Base-by-base conservation (phyloP, 1,140 invertebrate species). In the Lanistes nyassanus region DNA sequence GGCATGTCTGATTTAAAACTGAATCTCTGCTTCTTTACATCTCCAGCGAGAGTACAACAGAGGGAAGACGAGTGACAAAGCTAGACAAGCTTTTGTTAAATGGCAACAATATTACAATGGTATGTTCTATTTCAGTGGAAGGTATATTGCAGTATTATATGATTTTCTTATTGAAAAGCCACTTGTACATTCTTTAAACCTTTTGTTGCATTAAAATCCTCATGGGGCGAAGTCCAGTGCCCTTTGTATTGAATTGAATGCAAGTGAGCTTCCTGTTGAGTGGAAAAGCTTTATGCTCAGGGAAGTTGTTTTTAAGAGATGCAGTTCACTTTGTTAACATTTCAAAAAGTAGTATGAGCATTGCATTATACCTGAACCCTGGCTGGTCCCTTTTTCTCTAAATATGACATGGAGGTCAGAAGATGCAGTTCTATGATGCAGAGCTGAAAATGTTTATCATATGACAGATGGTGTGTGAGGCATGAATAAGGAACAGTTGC, bases 61-160 rank as follows among this genome's bases (percentile, higher is more conserved):
- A 99, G 91, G 98, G 98, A 29, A 92, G 97, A 84, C 91, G 97
- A 87, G 94, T 99, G 3, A 99, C 98, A 0, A 99, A 98, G 90
- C 89, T 99, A 56, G 98, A 99, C 89, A 96, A 98, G 90, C 99
- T 99, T 85, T 92, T 99, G 53, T 90, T 99, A 1, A 99, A 99
- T 92, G 98, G 98, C 81, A 99, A 99, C 88, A 99, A 99, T 86
- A 99, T 99, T 77, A 97, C 97, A 62, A 99, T 99, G 97, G 95
- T 98, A 83, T 88, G 86, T 53, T 47, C 51, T 55, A 3, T 51
- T 67, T 21, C 53, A 31, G 47, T 51, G 19, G 19, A 47, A 42
- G 66, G 19, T 4, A 19, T 60, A 47, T 39, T 42, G 13, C 23
- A 55, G 13, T 31, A 31, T 56, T 55, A 56, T 26, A 34, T 2